Evolutionary conservation across 2,888 invertebrate species (phyloP), one percentile per base, ranked within the genome.

Genomic region (Pelosia muscerda): DNA sequence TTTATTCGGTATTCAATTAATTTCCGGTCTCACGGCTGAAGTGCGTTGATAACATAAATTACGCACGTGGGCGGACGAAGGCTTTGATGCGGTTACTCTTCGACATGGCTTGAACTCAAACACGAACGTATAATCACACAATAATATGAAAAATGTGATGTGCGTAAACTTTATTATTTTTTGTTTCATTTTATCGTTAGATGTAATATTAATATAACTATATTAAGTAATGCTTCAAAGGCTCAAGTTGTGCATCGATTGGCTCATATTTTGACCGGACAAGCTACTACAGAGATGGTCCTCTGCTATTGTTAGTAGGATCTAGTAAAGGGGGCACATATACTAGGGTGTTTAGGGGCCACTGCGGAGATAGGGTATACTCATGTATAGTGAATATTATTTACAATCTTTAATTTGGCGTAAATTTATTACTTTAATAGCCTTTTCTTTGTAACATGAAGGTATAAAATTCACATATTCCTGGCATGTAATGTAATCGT

Each of bases 1-100:
- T 89, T 88, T 87, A 85, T 82, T 84, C 68, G 90, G 92, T 82
- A 92, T 92, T 88, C 86, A 87, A 88, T 89, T 88, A 87, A 89
- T 91, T 89, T 92, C 92, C 92, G 92, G 90, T 88, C 88, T 82
- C 83, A 87, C 81, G 81, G 76, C 77, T 75, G 73, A 81, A 80
- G 81, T 79, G 80, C 79, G 80, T 78, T 83, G 84, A 86, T 87
- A 88, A 86, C 81, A 89, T 90, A 90, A 90, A 89, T 90, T 85
- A 89, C 79, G 77, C 68, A 72, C 77, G 87, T 85, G 84, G 86
- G 84, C 82, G 87, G 87, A 75, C 81, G 74, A 77, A 77, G 77
- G 79, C 88, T 88, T 89, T 89, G 86, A 87, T 88, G 91, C 78
- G 89, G 88, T 87, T 77, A 69, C 60, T 61, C 69, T 79, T 75